Percentiles rank a stretch among this genome's conserved stretches.
phyloP scores from a whole-genome alignment of 2,888 invertebrate species.

The Willowsia nigromaculata region DNA sequence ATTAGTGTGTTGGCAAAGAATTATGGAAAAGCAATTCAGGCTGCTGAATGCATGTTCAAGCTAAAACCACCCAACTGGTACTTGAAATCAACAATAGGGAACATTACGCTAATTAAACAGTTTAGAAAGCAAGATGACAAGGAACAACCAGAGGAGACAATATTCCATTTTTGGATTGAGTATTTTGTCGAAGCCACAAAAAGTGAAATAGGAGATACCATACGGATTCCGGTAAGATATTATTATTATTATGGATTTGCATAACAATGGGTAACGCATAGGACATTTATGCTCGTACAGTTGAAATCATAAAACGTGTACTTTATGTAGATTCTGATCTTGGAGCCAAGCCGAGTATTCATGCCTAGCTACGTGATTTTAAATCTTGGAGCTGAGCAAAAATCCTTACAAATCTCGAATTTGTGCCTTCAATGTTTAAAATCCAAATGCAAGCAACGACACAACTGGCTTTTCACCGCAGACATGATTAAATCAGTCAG shows the following conservation, averaged over 20 bases:
- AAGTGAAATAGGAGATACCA: conserved; percentile 88
- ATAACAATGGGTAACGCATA: no score
- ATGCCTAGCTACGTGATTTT: conserved; percentile 98
- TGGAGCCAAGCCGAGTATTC: conserved; percentile 94
- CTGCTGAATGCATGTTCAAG: conserved; percentile 96
- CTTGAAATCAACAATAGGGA: conserved; percentile 97
- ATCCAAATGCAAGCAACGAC: conserved; percentile 90
- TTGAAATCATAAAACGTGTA: conserved; percentile 10
- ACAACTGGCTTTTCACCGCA: conserved; percentile 96
- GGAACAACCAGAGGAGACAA: conserved; percentile 87
- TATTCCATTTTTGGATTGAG: conserved; percentile 99
- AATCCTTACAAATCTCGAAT: conserved; percentile 93
- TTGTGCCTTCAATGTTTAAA: conserved; percentile 89
- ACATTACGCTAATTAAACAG: conserved; percentile 94
- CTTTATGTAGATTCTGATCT: conserved; percentile 86
- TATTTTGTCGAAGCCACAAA: conserved; percentile 97
- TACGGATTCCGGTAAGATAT: conserved; percentile 92
- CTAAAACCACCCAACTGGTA: conserved; percentile 96
- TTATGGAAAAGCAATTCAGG: conserved; percentile 97
- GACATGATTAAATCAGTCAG: conserved; percentile 93
- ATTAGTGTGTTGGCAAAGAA: conserved; percentile 98
- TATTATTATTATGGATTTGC: no score
- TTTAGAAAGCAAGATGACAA: conserved; percentile 92
- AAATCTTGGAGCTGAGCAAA: conserved; percentile 95
- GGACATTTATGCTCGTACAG: no score